Conservation (phyloP, 2,113 vertebrate genomes). For the Arizona elegans region DNA sequence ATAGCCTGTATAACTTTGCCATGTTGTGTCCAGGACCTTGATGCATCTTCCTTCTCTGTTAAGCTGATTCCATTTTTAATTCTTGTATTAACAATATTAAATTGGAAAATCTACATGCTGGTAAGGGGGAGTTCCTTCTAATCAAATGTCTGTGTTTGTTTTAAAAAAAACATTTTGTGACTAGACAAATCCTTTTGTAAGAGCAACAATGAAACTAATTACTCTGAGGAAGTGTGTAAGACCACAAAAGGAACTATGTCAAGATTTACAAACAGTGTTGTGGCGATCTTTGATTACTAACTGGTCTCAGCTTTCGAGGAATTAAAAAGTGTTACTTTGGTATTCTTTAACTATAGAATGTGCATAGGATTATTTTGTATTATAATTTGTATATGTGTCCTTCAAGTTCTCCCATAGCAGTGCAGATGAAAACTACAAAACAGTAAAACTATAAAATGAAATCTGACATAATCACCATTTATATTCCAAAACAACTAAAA, state of each 20-base stretch:
- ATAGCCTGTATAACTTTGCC: neutral
- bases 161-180: neutral
- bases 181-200: neutral
- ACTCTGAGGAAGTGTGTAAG: neutral
- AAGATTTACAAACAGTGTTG: neutral
- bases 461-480: neutral
- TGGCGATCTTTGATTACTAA: neutral
- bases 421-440: neutral
- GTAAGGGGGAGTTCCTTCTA: neutral
- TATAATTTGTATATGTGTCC: neutral
- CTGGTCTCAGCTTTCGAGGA: neutral
- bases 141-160: neutral
- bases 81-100: neutral
- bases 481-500: neutral
- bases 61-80: neutral
- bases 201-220: neutral
- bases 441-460: neutral
- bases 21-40: neutral
- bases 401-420: neutral
- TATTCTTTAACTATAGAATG: neutral
- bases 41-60: neutral
- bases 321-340: neutral
- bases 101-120: neutral
- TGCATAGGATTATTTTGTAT: neutral
- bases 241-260: neutral